Conservation (phyloP, 2,797 vertebrate species). For the Vultur gryphus region DNA sequence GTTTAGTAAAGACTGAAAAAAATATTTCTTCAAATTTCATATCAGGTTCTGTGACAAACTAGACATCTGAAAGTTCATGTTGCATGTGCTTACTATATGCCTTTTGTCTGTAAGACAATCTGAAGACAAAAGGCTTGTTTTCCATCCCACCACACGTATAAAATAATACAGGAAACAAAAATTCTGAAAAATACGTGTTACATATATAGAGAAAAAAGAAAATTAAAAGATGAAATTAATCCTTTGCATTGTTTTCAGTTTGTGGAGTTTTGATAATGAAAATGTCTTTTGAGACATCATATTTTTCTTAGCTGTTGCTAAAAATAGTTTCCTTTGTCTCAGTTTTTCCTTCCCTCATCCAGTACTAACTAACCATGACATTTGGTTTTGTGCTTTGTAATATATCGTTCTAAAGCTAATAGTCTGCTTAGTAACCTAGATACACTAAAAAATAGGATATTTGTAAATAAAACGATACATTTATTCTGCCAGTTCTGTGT, state of each 20-base stretch:
- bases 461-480: constrained; percentile 33
- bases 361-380: neutral
- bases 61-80: neutral
- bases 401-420: neutral
- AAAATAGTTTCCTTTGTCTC: constrained; percentile 26
- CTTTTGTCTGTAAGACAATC: neutral
- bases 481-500: neutral
- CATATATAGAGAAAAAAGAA: neutral
- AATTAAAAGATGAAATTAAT: neutral
- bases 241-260: neutral
- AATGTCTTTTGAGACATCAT: neutral
- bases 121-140: neutral
- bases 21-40: neutral
- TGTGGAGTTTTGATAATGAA: neutral
- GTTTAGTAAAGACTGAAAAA: neutral
- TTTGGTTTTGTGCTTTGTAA: neutral
- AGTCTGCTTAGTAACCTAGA: constrained; percentile 8
- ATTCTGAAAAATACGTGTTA: neutral
- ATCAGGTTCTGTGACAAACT: neutral
- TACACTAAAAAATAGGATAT: neutral
- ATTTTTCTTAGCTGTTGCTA: neutral
- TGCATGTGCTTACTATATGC: neutral
- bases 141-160: neutral
- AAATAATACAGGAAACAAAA: neutral
- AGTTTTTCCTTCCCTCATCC: constrained; percentile 33